These are phyloP conservation scores for Zophobas atratus DNA, from an alignment of 1,140 invertebrate species.

Conservation along the genomic window DNA sequence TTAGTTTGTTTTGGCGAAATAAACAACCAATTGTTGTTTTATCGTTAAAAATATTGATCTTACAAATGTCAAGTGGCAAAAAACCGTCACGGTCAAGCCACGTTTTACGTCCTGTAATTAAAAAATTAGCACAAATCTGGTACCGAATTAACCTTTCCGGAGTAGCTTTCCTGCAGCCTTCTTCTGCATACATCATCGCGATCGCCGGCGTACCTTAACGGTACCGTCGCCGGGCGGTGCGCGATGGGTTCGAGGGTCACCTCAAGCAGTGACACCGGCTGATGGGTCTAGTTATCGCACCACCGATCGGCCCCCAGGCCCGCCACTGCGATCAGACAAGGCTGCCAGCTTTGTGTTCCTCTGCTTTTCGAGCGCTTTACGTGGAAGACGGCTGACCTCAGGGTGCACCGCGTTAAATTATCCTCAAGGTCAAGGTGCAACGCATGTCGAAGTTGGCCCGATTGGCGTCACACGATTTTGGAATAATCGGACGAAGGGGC, in stretches of 20 bases:
- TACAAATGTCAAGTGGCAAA: too few species aligned
- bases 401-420: conserved; percentile 22
- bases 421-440: neutral
- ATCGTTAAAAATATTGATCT: too few species aligned
- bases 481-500: neutral
- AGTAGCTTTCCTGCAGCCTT: too few species aligned
- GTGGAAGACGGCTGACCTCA: conserved; percentile 33
- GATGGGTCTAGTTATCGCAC: conserved; percentile 41
- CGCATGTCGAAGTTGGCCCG: too few species aligned
- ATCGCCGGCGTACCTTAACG: neutral
- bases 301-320: conserved; percentile 40
- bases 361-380: conserved; percentile 35
- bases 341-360: conserved; percentile 33
- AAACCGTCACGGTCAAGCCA: too few species aligned
- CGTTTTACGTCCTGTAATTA: too few species aligned
- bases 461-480: neutral
- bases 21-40: too few species aligned
- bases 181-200: too few species aligned
- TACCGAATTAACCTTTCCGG: too few species aligned
- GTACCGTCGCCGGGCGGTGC: conserved; percentile 4
- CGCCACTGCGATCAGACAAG: conserved; percentile 38
- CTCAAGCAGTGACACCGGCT: conserved; percentile 33
- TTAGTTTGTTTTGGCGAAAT: too few species aligned
- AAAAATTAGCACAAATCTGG: too few species aligned
- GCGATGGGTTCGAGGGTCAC: conserved; percentile 28